Conservation (phyloP, 2,888 invertebrate species). For the Mesopsocus fuscifrons region DNA sequence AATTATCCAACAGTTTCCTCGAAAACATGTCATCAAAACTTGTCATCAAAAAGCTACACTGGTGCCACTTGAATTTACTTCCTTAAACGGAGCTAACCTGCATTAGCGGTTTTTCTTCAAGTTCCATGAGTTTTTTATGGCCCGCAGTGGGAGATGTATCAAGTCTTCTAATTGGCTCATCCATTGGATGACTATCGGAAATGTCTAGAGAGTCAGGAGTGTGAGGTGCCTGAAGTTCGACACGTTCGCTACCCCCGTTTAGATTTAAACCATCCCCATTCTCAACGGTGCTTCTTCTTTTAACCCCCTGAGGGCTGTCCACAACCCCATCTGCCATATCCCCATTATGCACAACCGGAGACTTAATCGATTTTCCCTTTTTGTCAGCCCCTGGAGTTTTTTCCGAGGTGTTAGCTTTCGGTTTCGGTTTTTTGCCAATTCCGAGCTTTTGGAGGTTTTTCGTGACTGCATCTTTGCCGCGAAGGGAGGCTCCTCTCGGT, state of each 20-base stretch:
- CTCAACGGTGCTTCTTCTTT: slow-evolving; percentile 29
- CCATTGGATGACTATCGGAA: slow-evolving; percentile 29
- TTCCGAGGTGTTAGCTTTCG: slow-evolving; percentile 25
- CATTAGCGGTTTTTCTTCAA: slow-evolving; percentile 25
- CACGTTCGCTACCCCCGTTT: background rate
- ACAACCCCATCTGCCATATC: slow-evolving; percentile 29
- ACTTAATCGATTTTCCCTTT: slow-evolving; percentile 23
- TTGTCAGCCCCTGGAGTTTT: slow-evolving; percentile 23
- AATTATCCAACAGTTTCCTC: too few species aligned
- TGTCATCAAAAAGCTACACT: too few species aligned
- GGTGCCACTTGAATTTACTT: too few species aligned
- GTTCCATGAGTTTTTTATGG: slow-evolving; percentile 5
- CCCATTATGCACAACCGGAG: slow-evolving; percentile 24
- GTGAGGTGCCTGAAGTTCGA: background rate
- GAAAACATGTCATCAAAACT: too few species aligned
- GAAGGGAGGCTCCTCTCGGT: slow-evolving; percentile 15
- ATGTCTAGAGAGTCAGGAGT: slow-evolving; percentile 11
- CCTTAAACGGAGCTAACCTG: slow-evolving; percentile 38
- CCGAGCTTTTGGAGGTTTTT: slow-evolving; percentile 21
- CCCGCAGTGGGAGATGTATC: slow-evolving; percentile 8
- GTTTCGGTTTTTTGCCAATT: slow-evolving; percentile 40
- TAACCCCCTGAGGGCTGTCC: slow-evolving; percentile 19
- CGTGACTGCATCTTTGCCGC: slow-evolving; percentile 11
- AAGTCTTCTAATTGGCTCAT: slow-evolving; percentile 5
- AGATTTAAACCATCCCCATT: slow-evolving; percentile 16